Percentiles rank a stretch among this genome's conserved stretches.
These are phyloP conservation scores for Stenopsyche tienmushanensis DNA, from an alignment of 1,140 invertebrate genomes.

Conservation along the genomic window DNA sequence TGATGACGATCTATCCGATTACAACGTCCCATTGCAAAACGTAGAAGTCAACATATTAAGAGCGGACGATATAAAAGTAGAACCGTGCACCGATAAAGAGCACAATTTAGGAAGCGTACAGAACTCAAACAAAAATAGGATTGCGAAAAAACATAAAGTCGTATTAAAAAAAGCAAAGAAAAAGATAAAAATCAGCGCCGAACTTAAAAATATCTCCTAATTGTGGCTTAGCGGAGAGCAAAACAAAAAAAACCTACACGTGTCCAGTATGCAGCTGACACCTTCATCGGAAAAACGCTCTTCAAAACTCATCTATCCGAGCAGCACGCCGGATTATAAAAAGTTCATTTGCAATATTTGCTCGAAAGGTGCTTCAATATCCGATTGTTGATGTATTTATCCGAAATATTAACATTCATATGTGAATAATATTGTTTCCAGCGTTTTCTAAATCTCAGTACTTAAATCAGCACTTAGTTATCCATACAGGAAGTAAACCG, in stretches of 20 bases:
- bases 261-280: conserved; percentile 22
- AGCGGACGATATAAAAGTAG: neutral
- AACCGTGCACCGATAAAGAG: too few species aligned
- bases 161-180: neutral
- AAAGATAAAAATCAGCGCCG: neutral
- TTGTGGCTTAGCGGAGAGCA: neutral
- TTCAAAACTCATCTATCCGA: conserved; percentile 25
- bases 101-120: too few species aligned
- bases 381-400: neutral
- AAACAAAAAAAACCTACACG: conserved; percentile 28
- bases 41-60: neutral
- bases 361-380: conserved; percentile 26
- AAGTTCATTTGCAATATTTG: conserved; percentile 35
- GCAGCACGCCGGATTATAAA: conserved; percentile 29
- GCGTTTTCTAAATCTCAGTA: conserved; percentile 32
- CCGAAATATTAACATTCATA: neutral
- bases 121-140: neutral
- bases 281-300: conserved; percentile 19
- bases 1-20: neutral
- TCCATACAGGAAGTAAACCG: conserved; percentile 42
- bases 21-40: neutral
- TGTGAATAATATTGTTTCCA: conserved; percentile 16
- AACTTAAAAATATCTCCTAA: neutral
- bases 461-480: conserved; percentile 38
- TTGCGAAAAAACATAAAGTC: neutral